A percentile compares a stretch with the other conserved stretches of the same genome.
Conservation (phyloP, 2,113 vertebrate species). For the Perognathus longimembris region DNA sequence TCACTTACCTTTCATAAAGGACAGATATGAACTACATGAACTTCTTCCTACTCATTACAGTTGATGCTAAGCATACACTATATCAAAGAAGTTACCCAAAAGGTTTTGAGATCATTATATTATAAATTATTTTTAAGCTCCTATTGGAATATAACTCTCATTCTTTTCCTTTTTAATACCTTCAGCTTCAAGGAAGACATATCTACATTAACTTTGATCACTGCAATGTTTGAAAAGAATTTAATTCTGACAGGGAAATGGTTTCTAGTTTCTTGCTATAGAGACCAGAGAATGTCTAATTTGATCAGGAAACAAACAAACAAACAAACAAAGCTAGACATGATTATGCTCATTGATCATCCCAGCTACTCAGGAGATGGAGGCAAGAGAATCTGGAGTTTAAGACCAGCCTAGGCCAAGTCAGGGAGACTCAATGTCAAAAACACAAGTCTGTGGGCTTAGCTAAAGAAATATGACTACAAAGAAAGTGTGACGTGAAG, state of each 20-base stretch:
- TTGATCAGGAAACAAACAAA: not conserved
- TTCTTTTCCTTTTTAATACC: not conserved
- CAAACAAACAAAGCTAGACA: not conserved
- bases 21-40: not conserved
- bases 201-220: not conserved
- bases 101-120: not conserved
- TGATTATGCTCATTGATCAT: not conserved
- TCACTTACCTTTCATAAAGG: constrained; percentile 31
- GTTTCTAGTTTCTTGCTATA: not conserved
- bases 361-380: too few species aligned
- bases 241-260: not conserved
- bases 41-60: not conserved
- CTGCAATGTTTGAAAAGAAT: not conserved
- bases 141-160: not conserved
- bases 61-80: not conserved
- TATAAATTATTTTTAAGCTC: not conserved
- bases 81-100: not conserved
- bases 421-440: too few species aligned
- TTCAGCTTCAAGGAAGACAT: not conserved
- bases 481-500: too few species aligned
- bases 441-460: too few species aligned
- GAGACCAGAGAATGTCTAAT: not conserved
- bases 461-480: too few species aligned
- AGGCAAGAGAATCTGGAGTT: too few species aligned
- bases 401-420: too few species aligned